phyloP scores from a whole-genome alignment of 1,140 invertebrate species.

The Holotrichia oblita region DNA sequence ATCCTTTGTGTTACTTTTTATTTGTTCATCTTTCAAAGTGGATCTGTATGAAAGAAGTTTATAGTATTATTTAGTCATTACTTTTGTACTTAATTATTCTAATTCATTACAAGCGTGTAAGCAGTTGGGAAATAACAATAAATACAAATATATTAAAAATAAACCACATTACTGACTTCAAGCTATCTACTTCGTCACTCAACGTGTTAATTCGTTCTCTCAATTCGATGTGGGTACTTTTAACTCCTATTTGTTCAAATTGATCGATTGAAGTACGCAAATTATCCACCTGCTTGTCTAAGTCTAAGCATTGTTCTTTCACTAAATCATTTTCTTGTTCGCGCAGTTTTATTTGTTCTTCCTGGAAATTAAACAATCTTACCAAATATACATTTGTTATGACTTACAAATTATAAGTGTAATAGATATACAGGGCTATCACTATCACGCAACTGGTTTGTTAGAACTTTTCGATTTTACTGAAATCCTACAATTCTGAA shows the following conservation, averaged over 20 bases:
- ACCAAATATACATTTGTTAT: too few relatives aligned
- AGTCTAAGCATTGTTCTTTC: slow-evolving; percentile 33
- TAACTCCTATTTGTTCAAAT: slow-evolving; percentile 9
- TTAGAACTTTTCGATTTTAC: too few relatives aligned
- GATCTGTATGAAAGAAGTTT: background rate
- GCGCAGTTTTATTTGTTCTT: slow-evolving; percentile 33
- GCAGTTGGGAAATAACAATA: background rate
- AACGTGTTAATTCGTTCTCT: background rate
- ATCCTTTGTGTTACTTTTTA: slow-evolving; percentile 17
- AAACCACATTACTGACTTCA: slow-evolving; percentile 16
- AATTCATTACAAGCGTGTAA: background rate
- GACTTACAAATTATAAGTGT: too few relatives aligned
- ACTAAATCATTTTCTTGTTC: slow-evolving; percentile 35
- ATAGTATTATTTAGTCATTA: background rate
- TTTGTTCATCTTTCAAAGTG: background rate
- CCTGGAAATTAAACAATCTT: background rate
- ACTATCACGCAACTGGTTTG: too few relatives aligned
- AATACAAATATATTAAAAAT: background rate
- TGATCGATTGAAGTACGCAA: slow-evolving; percentile 16
- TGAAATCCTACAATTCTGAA: too few relatives aligned
- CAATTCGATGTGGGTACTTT: background rate
- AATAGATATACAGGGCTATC: too few relatives aligned
- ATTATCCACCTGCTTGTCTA: slow-evolving; percentile 38
- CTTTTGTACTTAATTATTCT: too few relatives aligned
- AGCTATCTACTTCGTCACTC: slow-evolving; percentile 3